Conservation (phyloP, 37 sponge, comb jelly and placozoan species). For the Oopsacas minuta region DNA sequence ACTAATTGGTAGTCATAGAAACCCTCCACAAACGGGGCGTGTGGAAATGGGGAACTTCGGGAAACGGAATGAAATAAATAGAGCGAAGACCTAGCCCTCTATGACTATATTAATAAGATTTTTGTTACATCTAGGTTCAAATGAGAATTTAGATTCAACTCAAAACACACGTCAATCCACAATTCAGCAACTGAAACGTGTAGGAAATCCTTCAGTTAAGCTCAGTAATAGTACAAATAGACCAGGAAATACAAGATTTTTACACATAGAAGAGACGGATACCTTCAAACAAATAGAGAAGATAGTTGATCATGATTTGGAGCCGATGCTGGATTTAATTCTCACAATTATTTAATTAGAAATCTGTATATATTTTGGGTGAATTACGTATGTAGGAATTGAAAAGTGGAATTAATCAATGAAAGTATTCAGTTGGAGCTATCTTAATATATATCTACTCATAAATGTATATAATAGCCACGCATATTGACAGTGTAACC, state of each 20-base stretch:
- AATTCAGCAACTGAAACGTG: not conserved
- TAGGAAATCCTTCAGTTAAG: not conserved
- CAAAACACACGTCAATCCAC: not conserved
- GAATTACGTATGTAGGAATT: not conserved
- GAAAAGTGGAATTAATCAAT: too few species aligned
- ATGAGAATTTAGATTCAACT: constrained; percentile 6
- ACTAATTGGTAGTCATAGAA: too few species aligned
- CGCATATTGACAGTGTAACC: too few species aligned
- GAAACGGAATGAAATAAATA: too few species aligned
- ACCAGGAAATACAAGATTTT: not conserved
- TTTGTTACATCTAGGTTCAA: not conserved
- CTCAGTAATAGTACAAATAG: not conserved
- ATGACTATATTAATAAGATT: too few species aligned
- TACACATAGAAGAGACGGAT: not conserved
- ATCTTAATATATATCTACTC: too few species aligned
- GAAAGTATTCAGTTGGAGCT: too few species aligned
- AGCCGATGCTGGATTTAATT: not conserved
- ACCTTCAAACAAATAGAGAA: not conserved
- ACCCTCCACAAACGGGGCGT: too few species aligned
- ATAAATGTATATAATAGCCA: too few species aligned
- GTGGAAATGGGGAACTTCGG: too few species aligned
- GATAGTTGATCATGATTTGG: not conserved
- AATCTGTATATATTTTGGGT: not conserved
- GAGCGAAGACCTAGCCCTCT: too few species aligned
- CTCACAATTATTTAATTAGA: not conserved